Conservation (phyloP, 2,113 vertebrate genomes). For the Romanogobio albipinnatus region DNA sequence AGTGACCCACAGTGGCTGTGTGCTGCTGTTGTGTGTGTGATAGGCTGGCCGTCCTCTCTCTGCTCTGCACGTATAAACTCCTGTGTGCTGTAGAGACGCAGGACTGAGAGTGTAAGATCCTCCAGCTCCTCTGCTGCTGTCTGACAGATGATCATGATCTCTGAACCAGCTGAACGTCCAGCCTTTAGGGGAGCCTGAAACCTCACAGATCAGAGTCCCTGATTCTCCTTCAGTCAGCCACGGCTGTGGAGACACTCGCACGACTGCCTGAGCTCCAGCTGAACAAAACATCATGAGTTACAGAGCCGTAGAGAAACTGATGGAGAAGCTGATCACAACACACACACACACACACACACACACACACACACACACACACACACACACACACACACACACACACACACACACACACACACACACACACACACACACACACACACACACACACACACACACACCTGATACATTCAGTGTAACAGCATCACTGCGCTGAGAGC, state of each 20-base stretch:
- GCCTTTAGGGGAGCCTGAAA: slow-evolving; percentile 38
- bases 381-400: slow-evolving; percentile 46
- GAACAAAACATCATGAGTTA: slow-evolving; percentile 1
- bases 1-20: slow-evolving; percentile 47
- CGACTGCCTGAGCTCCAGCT: not conserved
- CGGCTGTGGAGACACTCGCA: slow-evolving; percentile 35
- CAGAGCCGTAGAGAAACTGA: not conserved
- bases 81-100: slow-evolving; percentile 48
- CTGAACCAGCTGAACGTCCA: slow-evolving; percentile 52
- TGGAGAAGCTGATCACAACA: not conserved
- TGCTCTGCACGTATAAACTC: slow-evolving; percentile 53
- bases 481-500: not conserved
- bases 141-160: slow-evolving; percentile 11
- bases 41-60: slow-evolving; percentile 45
- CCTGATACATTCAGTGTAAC: slow-evolving; percentile 39
- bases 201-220: not conserved
- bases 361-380: slow-evolving; percentile 47
- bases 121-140: slow-evolving; percentile 47
- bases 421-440: slow-evolving; percentile 6
- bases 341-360: slow-evolving; percentile 40
- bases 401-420: slow-evolving; percentile 22
- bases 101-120: slow-evolving; percentile 42
- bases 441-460: slow-evolving; percentile 26
- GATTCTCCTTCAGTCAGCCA: slow-evolving; percentile 48
- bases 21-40: slow-evolving; percentile 40